Base-by-base conservation (phyloP, 2,888 invertebrate species). In the Galerucella calmariensis region DNA sequence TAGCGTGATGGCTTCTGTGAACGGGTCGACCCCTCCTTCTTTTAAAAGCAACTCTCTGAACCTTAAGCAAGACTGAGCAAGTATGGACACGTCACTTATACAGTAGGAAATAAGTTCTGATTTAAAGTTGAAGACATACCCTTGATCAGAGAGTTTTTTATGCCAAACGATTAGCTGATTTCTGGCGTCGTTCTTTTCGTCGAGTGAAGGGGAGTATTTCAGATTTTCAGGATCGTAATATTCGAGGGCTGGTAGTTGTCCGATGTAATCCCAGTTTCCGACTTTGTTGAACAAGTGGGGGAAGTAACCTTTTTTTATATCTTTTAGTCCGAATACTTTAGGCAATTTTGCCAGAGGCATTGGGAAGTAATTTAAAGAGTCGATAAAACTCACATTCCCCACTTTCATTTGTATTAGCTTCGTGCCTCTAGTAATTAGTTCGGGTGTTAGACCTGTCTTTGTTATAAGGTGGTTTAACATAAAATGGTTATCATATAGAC, bases 331-430 rank as follows among this genome's bases (percentile, higher is more conserved):
- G 61, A 81, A 79, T 12, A 78, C 76, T 69, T 77, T 77, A 46
- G 77, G 78, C 46, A 81, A 68, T 63, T 68, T 27, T 0, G 35
- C 44, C 10, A 68, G 27, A 16, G 68, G 68, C n/a, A 20, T 59
- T 5, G 58, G 12, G 16, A 68, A 41, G n/a, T 48, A 68, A 12
- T 59, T 68, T 10, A 20, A 77, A 84, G 86, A 85, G 82, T 75
- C 77, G 5, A 74, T 69, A 35, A 76, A 75, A 68, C 73, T 73
- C 46, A 76, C 67, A 62, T 75, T 75, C 58, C 51, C 66, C 11
- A 70, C 44, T 46, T 27, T 41, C 35, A 70, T 44, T 20, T 74
- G 53, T 16, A 79, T 61, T 48, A 74, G 48, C 69, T 78, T 78
- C 24, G 78, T 74, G 0, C 77, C 77, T 10, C 76, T 20, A 61